phyloP scores from a whole-genome alignment of 2,113 vertebrate species.

The Dendrocopos noguchii region DNA sequence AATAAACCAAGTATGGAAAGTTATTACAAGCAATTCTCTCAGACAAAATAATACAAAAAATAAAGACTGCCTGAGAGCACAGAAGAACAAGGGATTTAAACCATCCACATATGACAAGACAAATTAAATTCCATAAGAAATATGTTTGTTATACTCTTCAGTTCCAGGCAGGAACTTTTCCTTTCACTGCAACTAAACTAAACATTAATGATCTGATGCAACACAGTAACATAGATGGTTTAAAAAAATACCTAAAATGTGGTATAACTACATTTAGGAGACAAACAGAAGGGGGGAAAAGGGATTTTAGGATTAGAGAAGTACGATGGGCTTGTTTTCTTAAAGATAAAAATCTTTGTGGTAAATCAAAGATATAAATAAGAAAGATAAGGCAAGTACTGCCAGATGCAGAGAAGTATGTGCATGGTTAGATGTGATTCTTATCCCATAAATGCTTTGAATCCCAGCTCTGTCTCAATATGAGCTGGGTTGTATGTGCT shows the following conservation, averaged over 20 bases:
- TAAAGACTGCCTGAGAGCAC: not conserved
- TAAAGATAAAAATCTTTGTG: not conserved
- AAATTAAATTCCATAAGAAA: not conserved
- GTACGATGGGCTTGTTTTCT: not conserved
- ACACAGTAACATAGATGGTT: not conserved
- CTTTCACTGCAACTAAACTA: not conserved
- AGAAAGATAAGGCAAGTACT: not conserved
- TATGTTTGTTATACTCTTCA: not conserved
- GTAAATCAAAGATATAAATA: not conserved
- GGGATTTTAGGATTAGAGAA: not conserved
- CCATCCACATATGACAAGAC: not conserved
- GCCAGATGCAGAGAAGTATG: not conserved
- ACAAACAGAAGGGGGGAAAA: not conserved
- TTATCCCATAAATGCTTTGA: not conserved
- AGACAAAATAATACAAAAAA: not conserved
- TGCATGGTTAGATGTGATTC: not conserved
- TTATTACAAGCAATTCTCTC: not conserved
- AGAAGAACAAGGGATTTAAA: conserved; percentile 13
- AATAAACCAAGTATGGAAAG: not conserved
- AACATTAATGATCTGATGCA: not conserved
- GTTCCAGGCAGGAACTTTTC: not conserved
- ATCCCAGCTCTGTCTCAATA: not conserved
- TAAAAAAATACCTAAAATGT: not conserved
- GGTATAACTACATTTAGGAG: not conserved
- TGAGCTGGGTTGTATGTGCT: not conserved